Conservation (phyloP, 2,113 vertebrate species). For the Xiphorhynchus elegans region DNA sequence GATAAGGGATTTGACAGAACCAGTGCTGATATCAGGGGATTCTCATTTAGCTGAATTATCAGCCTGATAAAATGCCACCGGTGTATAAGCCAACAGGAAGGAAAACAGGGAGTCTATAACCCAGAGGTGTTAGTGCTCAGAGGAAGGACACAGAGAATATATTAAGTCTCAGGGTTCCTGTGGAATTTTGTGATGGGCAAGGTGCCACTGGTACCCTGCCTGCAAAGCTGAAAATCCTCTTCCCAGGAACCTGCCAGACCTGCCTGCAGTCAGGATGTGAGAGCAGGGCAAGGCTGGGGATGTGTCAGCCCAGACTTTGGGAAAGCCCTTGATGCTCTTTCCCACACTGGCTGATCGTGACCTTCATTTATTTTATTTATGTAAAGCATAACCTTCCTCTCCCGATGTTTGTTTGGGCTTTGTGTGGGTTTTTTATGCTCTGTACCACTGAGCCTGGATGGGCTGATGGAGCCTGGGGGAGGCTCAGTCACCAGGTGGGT, state of each 20-base stretch:
- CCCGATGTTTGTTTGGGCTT: neutral
- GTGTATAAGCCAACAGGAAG: neutral
- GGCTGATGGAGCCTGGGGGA: neutral
- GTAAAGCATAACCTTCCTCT: neutral
- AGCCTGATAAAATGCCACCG: neutral
- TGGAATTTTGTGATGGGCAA: neutral
- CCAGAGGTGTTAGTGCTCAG: neutral
- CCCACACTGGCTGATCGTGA: neutral
- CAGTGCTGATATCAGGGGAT: neutral
- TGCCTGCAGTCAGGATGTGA: neutral
- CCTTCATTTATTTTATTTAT: neutral
- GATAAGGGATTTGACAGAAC: slow-evolving; percentile 12
- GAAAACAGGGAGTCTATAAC: neutral
- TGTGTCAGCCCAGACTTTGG: too few species aligned
- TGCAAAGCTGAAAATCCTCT: neutral
- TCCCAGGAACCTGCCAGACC: neutral
- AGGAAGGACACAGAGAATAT: neutral
- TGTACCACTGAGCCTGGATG: neutral
- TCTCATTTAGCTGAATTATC: neutral
- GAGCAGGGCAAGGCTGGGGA: neutral
- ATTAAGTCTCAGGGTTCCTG: neutral
- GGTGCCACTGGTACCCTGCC: neutral
- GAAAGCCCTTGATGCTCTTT: neutral
- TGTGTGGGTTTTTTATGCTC: neutral
- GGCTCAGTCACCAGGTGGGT: neutral